These are phyloP conservation scores for Microplitis deprimator DNA, from an alignment of 2,888 invertebrate species.

Conservation along the genomic window DNA sequence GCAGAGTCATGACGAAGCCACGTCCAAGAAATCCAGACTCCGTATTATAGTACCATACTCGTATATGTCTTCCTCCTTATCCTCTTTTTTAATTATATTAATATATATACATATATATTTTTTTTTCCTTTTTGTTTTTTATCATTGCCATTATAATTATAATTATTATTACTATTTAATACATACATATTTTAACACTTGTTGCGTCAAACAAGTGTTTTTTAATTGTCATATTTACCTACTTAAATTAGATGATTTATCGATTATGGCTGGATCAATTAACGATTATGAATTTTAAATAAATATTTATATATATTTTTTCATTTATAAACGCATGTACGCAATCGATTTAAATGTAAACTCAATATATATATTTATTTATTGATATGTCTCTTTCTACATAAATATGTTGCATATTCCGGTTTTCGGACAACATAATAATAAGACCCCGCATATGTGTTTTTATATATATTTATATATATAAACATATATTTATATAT, in stretches of 20 bases:
- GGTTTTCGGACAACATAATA: conserved; percentile 42
- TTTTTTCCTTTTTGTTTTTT: background rate
- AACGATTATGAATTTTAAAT: background rate
- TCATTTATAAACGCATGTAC: background rate
- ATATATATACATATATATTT: no score
- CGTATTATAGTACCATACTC: background rate
- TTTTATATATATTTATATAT: no score
- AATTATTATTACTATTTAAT: background rate
- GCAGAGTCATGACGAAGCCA: conserved; percentile 53
- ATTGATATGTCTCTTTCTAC: background rate
- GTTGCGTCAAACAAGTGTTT: conserved; percentile 4
- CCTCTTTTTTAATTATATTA: no score
- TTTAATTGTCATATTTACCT: conserved; percentile 11
- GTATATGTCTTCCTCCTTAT: conserved; percentile 7
- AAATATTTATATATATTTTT: background rate
- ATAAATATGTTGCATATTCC: conserved; percentile 23
- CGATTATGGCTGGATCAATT: background rate
- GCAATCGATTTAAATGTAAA: conserved; percentile 1
- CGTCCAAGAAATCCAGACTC: conserved; percentile 23
- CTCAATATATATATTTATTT: background rate
- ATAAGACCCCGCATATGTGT: conserved; percentile 43
- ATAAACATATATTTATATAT: background rate
- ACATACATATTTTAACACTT: background rate
- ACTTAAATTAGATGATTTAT: background rate
- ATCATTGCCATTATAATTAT: background rate